A percentile compares a stretch with the other conserved stretches of the same genome.
Conservation (phyloP, 1,140 invertebrate species). For the Acromyrmex echinatior region DNA sequence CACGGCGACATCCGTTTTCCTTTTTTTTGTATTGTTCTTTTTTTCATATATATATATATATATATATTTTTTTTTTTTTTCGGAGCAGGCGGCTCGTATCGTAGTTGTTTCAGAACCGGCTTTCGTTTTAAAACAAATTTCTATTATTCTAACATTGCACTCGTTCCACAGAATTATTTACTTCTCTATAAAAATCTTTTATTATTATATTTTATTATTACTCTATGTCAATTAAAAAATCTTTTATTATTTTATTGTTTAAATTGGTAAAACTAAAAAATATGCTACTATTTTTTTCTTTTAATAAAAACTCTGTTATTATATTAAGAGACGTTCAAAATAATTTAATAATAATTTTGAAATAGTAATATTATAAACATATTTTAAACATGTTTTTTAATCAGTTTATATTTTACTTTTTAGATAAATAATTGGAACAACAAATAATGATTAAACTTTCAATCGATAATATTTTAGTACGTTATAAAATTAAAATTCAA, state of each 20-base stretch:
- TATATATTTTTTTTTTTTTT: slow-evolving; percentile 10
- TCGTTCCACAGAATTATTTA: neutral
- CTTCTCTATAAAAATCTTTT: neutral
- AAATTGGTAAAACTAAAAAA: neutral
- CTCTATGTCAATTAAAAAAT: neutral
- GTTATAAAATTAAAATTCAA: neutral
- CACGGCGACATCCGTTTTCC: slow-evolving; percentile 51
- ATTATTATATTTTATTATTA: neutral
- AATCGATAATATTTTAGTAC: neutral
- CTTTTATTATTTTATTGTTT: slow-evolving; percentile 2
- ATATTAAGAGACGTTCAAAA: neutral
- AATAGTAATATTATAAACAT: neutral
- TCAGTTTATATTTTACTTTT: neutral
- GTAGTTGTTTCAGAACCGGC: slow-evolving; percentile 30
- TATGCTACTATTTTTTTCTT: neutral
- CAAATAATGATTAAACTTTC: neutral
- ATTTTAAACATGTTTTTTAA: neutral
- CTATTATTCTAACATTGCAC: neutral
- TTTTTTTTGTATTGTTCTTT: slow-evolving; percentile 38
- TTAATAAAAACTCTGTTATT: neutral
- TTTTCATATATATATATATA: neutral
- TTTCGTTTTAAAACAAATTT: slow-evolving; percentile 1
- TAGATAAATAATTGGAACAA: neutral
- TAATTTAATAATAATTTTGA: neutral
- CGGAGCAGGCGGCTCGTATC: slow-evolving; percentile 36